phyloP scores from a whole-genome alignment of 2,888 invertebrate genomes.

The Carterocephalus palaemon region DNA sequence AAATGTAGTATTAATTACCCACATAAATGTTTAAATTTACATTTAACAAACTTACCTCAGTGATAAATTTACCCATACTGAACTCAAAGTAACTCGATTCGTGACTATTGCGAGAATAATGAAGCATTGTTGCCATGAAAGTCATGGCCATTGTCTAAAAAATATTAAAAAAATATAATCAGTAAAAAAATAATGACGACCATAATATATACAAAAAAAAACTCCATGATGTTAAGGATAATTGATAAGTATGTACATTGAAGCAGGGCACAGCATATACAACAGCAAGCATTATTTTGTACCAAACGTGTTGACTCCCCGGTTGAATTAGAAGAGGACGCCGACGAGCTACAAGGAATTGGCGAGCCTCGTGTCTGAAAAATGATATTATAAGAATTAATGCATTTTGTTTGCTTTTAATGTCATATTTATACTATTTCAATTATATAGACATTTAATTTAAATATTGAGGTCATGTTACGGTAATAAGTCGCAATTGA shows the following conservation, averaged over 20 bases:
- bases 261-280: conserved; percentile 12
- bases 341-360: not conserved
- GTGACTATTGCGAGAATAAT: not conserved
- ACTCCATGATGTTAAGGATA: too few relatives aligned
- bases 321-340: conserved; percentile 6
- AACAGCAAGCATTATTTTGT: conserved; percentile 6
- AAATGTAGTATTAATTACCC: too few relatives aligned
- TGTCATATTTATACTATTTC: too few relatives aligned
- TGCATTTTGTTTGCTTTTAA: too few relatives aligned
- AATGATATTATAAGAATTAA: not conserved
- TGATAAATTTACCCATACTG: conserved; percentile 12
- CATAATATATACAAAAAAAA: too few relatives aligned
- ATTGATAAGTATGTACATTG: conserved; percentile 6
- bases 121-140: conserved; percentile 13
- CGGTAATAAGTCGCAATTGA: too few relatives aligned
- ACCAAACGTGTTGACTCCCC: conserved; percentile 5
- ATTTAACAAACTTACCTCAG: conserved; percentile 11
- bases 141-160: conserved; percentile 12
- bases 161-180: not conserved
- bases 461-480: too few relatives aligned
- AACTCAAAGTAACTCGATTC: conserved; percentile 1
- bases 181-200: too few relatives aligned
- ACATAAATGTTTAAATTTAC: too few relatives aligned
- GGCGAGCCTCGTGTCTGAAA: conserved; percentile 11
- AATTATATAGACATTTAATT: too few relatives aligned